Percentiles rank a stretch among this genome's conserved stretches.
phyloP scores from a whole-genome alignment of 2,888 invertebrate species.

The Sphaeridia pumilis region DNA sequence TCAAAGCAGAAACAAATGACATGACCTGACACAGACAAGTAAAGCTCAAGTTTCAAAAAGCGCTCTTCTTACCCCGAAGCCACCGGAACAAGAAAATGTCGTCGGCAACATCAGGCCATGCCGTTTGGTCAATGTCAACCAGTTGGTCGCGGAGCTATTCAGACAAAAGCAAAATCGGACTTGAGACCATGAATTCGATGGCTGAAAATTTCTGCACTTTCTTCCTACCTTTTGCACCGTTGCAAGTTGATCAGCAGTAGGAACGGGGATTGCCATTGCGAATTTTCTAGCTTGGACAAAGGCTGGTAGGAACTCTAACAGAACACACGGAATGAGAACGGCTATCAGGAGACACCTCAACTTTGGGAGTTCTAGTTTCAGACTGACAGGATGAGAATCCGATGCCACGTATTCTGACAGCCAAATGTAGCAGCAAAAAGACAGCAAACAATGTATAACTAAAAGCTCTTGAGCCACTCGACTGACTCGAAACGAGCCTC shows the following conservation, averaged over 20 bases:
- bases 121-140: slow-evolving; percentile 23
- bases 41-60: neutral
- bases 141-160: slow-evolving; percentile 28
- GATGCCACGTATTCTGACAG: too few species aligned
- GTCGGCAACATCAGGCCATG: slow-evolving; percentile 26
- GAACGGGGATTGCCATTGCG: slow-evolving; percentile 13
- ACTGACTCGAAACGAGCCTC: too few species aligned
- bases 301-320: too few species aligned
- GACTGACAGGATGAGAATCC: too few species aligned
- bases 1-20: slow-evolving; percentile 3
- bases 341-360: too few species aligned
- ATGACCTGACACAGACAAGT: neutral
- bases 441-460: too few species aligned
- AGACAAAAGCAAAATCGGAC: neutral
- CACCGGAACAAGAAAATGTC: slow-evolving; percentile 30
- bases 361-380: too few species aligned
- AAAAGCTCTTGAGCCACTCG: too few species aligned
- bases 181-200: neutral
- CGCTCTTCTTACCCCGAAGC: slow-evolving; percentile 23
- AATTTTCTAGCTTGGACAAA: too few species aligned
- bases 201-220: neutral
- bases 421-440: too few species aligned
- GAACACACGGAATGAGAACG: too few species aligned
- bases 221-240: slow-evolving; percentile 15
- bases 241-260: slow-evolving; percentile 17